Conservation (phyloP, 2,113 vertebrate genomes). For the Seriola aureovittata region DNA sequence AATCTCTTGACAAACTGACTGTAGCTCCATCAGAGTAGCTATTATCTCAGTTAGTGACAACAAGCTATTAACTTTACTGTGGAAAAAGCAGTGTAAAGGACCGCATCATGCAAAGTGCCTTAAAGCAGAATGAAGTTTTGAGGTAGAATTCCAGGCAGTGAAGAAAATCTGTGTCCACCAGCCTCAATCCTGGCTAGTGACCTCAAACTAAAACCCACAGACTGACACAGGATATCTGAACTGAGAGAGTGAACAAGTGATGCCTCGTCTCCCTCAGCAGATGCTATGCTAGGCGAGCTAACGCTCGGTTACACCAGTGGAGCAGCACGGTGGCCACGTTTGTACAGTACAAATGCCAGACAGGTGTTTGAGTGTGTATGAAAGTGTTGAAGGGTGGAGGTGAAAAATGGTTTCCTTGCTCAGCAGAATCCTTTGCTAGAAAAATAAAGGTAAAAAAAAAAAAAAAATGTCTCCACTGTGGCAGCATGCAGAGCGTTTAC, state of each 20-base stretch:
- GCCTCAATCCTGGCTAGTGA: neutral
- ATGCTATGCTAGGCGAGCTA: neutral
- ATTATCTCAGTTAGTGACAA: conserved; percentile 36
- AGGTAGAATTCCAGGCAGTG: neutral
- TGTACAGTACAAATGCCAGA: conserved; percentile 1
- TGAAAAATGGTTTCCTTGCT: conserved; percentile 31
- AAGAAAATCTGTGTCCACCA: neutral
- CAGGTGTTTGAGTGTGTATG: conserved; percentile 32
- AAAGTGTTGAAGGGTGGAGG: conserved; percentile 11
- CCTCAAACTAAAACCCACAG: conserved; percentile 6
- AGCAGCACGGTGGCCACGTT: conserved; percentile 7
- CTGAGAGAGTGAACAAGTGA: neutral
- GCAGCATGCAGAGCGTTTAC: no score
- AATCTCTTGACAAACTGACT: conserved; percentile 23
- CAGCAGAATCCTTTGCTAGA: conserved; percentile 25
- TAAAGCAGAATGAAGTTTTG: neutral
- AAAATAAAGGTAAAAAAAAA: conserved; percentile 29
- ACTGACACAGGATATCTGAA: neutral
- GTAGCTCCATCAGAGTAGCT: conserved; percentile 34
- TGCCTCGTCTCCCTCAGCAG: neutral
- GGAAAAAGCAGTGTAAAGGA: conserved; percentile 17
- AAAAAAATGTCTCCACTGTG: no score
- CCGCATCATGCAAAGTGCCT: conserved; percentile 25
- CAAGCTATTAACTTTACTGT: conserved; percentile 20
- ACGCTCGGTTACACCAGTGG: conserved; percentile 9